Conservation (phyloP, 2,888 invertebrate species). For the Drosophila paranaensis region DNA sequence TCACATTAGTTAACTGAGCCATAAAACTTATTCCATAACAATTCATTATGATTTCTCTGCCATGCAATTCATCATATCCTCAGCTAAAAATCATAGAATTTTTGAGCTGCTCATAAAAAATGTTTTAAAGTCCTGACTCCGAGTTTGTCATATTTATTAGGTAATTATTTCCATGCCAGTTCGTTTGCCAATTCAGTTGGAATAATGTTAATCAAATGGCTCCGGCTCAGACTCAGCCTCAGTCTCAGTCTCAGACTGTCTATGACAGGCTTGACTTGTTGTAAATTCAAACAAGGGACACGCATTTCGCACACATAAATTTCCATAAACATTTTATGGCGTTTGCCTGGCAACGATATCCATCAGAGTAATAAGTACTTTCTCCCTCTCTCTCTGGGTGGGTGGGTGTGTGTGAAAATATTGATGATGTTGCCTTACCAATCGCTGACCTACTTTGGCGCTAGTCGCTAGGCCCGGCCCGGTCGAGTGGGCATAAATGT, state of each 20-base stretch:
- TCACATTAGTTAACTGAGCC: too few relatives aligned
- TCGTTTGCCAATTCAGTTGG: constrained; percentile 56
- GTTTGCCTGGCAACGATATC: constrained; percentile 48
- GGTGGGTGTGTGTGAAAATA: constrained; percentile 22
- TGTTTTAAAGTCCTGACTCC: constrained; percentile 8
- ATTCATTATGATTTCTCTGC: neutral
- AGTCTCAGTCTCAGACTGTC: constrained; percentile 1
- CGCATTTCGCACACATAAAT: constrained; percentile 44
- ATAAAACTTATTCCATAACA: neutral
- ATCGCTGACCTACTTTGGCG: constrained; percentile 72
- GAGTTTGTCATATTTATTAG: constrained; percentile 45
- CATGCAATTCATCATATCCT: too few relatives aligned
- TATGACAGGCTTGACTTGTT: constrained; percentile 28
- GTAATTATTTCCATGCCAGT: constrained; percentile 66
- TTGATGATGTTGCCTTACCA: constrained; percentile 55
- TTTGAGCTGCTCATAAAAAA: neutral
- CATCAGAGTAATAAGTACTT: constrained; percentile 35
- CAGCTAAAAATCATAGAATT: neutral
- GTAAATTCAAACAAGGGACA: constrained; percentile 53
- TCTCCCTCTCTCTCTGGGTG: too few relatives aligned
- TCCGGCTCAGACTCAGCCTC: constrained; percentile 4
- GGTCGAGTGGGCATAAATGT: constrained; percentile 1
- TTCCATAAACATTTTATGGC: constrained; percentile 48
- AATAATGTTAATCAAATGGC: constrained; percentile 68
- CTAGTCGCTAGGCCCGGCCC: too few relatives aligned